These are phyloP conservation scores for Diogma glabrata DNA, from an alignment of 2,888 invertebrate genomes.

Conservation along the genomic window DNA sequence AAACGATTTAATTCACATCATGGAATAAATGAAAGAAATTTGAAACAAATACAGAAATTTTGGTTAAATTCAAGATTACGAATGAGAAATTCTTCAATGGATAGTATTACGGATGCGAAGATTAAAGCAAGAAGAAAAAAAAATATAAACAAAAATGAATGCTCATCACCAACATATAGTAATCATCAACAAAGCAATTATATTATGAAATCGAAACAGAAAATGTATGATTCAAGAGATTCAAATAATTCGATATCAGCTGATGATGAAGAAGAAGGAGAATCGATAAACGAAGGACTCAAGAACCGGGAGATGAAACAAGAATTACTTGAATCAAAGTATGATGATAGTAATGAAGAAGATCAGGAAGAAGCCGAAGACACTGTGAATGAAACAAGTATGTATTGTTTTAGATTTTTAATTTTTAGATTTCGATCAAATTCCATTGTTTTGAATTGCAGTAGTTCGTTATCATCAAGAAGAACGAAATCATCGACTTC, in stretches of 20 bases:
- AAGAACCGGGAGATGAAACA: not conserved
- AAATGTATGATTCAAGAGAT: not conserved
- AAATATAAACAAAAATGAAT: not conserved
- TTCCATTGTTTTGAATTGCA: too few relatives aligned
- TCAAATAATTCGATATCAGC: conserved; percentile 4
- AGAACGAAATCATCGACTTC: not conserved
- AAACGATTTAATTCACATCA: conserved; percentile 31
- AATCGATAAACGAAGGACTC: not conserved
- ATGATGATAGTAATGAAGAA: conserved; percentile 2
- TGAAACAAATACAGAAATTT: conserved; percentile 36
- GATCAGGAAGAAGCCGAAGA: not conserved
- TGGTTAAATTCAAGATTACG: conserved; percentile 31
- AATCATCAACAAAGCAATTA: not conserved
- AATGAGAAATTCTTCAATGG: conserved; percentile 1
- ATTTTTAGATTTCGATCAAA: too few relatives aligned
- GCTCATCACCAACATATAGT: not conserved
- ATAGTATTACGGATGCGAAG: not conserved
- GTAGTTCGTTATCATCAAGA: not conserved
- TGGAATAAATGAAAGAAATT: conserved; percentile 28
- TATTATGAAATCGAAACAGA: not conserved
- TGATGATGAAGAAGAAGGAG: not conserved
- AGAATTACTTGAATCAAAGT: conserved; percentile 1
- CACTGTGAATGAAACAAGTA: not conserved
- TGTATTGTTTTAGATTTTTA: too few relatives aligned
- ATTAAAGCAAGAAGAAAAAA: conserved; percentile 3